These are phyloP conservation scores for Lucilia sericata DNA, from an alignment of 1,140 invertebrate species.

Conservation along the genomic window DNA sequence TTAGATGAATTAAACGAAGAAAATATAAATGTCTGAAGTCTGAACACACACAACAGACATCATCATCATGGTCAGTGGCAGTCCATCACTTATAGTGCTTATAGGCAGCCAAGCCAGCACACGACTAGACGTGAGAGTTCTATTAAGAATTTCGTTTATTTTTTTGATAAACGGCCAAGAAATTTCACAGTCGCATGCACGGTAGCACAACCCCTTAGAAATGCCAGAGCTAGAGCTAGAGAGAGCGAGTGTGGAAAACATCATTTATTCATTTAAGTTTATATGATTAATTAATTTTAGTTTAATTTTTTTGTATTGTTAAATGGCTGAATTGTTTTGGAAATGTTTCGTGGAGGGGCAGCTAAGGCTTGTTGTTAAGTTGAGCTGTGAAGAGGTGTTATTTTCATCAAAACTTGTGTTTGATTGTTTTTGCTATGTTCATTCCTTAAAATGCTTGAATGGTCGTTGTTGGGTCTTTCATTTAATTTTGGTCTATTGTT, in stretches of 20 bases:
- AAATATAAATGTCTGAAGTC: background rate
- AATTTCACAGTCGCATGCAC: background rate
- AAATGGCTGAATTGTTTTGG: no score
- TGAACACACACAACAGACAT: background rate
- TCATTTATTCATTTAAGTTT: background rate
- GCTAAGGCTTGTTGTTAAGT: no score
- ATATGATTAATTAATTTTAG: background rate
- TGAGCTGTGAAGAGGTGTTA: background rate
- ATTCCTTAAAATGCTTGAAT: background rate
- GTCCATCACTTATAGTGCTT: background rate
- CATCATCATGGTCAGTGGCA: constrained; percentile 8
- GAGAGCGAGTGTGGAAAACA: no score
- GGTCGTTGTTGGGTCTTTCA: background rate
- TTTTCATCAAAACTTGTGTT: background rate
- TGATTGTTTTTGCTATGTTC: background rate
- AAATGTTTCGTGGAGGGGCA: no score
- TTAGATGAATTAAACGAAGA: constrained; percentile 31
- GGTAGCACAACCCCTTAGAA: no score
- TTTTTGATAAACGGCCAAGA: constrained; percentile 3
- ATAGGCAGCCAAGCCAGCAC: background rate
- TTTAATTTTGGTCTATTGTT: constrained; percentile 27
- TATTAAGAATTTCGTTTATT: background rate
- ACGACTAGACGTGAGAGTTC: background rate
- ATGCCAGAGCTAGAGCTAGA: no score
- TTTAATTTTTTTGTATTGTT: background rate